These are phyloP conservation scores for Caenorhabditis brenneri DNA, from an alignment of 1,140 invertebrate species.

Conservation along the genomic window DNA sequence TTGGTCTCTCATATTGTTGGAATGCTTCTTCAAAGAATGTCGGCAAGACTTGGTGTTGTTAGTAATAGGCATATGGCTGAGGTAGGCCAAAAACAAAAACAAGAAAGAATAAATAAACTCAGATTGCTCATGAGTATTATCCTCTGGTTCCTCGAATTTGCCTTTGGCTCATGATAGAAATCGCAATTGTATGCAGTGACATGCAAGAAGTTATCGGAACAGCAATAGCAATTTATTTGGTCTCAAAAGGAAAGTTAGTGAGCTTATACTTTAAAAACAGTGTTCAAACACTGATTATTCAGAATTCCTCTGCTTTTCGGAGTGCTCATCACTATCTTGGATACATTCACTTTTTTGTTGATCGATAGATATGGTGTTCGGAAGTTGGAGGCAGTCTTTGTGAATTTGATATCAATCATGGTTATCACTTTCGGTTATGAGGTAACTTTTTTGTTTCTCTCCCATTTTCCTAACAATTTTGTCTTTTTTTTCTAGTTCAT, in stretches of 20 bases:
- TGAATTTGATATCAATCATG: slow-evolving; percentile 83
- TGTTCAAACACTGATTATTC: slow-evolving; percentile 65
- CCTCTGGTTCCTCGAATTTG: slow-evolving; percentile 80
- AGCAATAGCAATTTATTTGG: slow-evolving; percentile 83
- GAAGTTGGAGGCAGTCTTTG: slow-evolving; percentile 87
- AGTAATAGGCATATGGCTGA: slow-evolving; percentile 59
- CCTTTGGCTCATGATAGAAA: slow-evolving; percentile 91
- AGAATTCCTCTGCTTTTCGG: slow-evolving; percentile 86
- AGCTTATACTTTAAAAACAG: slow-evolving; percentile 58
- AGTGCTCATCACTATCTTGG: slow-evolving; percentile 84
- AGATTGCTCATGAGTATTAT: slow-evolving; percentile 78
- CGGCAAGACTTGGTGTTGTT: slow-evolving; percentile 83
- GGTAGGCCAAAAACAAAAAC: not conserved
- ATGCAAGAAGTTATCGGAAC: slow-evolving; percentile 79
- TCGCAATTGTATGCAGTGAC: slow-evolving; percentile 91
- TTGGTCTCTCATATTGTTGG: slow-evolving; percentile 84
- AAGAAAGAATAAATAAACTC: not conserved
- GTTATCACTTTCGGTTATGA: slow-evolving; percentile 88
- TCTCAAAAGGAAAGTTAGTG: slow-evolving; percentile 82
- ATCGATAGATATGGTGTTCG: slow-evolving; percentile 88
- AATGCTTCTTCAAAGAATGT: slow-evolving; percentile 83
- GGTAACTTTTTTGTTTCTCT: slow-evolving; percentile 74
- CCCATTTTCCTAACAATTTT: not conserved
- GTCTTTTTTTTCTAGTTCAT: slow-evolving; percentile 53
- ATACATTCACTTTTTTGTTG: slow-evolving; percentile 89